Evolutionary conservation across 2,888 invertebrate genomes (phyloP).

Genomic region (Tetragnatha montana): DNA sequence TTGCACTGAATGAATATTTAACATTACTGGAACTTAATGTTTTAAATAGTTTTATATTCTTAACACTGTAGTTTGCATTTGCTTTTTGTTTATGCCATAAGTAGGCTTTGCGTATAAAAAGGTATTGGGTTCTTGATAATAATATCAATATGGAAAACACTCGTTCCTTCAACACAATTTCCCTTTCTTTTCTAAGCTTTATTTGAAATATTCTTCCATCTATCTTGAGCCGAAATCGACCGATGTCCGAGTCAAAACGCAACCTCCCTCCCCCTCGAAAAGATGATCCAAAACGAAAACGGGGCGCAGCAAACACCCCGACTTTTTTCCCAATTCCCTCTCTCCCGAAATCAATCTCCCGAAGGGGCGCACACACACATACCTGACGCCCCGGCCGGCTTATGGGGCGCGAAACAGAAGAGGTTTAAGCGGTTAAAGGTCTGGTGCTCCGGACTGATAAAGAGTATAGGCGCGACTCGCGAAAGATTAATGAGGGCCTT

Average conservation of each 20-base stretch:
- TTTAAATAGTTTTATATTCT: too few species aligned
- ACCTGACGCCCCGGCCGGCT: slow-evolving; percentile 23
- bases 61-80: too few species aligned
- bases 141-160: too few species aligned
- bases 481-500: slow-evolving; percentile 68
- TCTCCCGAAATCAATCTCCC: not conserved
- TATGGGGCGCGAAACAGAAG: slow-evolving; percentile 23
- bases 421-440: slow-evolving; percentile 56
- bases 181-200: too few species aligned
- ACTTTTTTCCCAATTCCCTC: not conserved
- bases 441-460: slow-evolving; percentile 66
- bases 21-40: too few species aligned
- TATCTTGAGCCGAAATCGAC: too few species aligned
- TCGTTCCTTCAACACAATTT: too few species aligned
- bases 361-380: not conserved
- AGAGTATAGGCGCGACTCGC: slow-evolving; percentile 62
- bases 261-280: not conserved
- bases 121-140: too few species aligned
- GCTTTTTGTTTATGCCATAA: too few species aligned
- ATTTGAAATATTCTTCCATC: too few species aligned
- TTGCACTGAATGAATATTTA: too few species aligned
- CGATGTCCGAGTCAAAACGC: not conserved
- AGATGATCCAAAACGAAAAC: not conserved
- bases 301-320: not conserved
- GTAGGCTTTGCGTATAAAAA: too few species aligned